Evolutionary conservation across 1,140 invertebrate species (phyloP).

Genomic region (Hormaphis cornu): DNA sequence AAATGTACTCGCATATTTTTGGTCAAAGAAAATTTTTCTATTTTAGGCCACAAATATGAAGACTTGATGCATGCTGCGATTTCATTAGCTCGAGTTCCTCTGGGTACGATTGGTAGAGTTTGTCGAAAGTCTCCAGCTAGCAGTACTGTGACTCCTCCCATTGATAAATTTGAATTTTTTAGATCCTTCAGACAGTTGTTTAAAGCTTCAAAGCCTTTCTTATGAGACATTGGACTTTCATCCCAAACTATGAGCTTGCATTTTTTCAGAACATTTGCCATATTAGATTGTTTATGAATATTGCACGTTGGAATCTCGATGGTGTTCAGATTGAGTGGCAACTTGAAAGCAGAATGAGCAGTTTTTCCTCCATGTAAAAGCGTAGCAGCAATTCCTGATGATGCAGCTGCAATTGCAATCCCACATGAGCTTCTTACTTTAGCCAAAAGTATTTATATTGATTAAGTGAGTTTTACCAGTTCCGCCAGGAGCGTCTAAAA

Average conservation of each 20-base stretch:
- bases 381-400: constrained; percentile 43
- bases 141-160: constrained; percentile 39
- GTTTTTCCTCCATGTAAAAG: constrained; percentile 42
- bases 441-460: constrained; percentile 35
- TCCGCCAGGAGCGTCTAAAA: constrained; percentile 38
- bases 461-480: constrained; percentile 39
- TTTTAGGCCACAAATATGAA: constrained; percentile 37
- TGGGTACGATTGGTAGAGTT: constrained; percentile 38
- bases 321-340: constrained; percentile 38
- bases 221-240: constrained; percentile 39
- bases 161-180: neutral
- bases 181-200: neutral
- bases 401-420: constrained; percentile 42
- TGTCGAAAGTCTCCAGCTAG: constrained; percentile 40
- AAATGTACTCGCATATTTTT: constrained; percentile 13
- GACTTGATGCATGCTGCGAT: constrained; percentile 41
- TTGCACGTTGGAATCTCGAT: constrained; percentile 34
- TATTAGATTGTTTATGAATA: constrained; percentile 36
- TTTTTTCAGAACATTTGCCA: constrained; percentile 34
- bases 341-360: constrained; percentile 42
- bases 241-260: constrained; percentile 38
- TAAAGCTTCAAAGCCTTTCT: neutral
- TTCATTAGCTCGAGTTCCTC: constrained; percentile 39
- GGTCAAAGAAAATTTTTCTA: constrained; percentile 35
- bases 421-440: constrained; percentile 34